A percentile compares a stretch with the other conserved stretches of the same genome.
These are phyloP conservation scores for Nasonia giraulti DNA, from an alignment of 1,140 invertebrate genomes.

Conservation along the genomic window DNA sequence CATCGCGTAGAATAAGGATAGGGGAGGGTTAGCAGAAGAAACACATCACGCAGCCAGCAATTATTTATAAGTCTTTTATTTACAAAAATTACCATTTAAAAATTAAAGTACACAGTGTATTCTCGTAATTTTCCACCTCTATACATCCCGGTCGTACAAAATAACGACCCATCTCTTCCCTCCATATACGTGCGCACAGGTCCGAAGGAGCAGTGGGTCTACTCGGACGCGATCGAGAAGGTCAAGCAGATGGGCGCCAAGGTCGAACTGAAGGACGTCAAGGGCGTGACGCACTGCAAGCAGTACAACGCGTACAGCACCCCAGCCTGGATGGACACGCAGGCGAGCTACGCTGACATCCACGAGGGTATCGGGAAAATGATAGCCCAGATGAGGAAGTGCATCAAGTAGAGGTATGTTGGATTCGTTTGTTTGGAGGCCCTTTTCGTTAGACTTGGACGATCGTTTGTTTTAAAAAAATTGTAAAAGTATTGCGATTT, in stretches of 20 bases:
- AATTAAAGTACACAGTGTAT: slow-evolving; percentile 14
- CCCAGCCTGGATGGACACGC: slow-evolving; percentile 78
- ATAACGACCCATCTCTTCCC: background rate
- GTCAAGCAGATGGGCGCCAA: slow-evolving; percentile 75
- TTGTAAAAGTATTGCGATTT: too few species aligned
- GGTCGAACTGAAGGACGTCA: slow-evolving; percentile 70
- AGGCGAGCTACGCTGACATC: slow-evolving; percentile 71
- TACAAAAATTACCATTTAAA: slow-evolving; percentile 51
- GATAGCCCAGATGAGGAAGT: slow-evolving; percentile 60
- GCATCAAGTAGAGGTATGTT: slow-evolving; percentile 36
- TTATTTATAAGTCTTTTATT: slow-evolving; percentile 50
- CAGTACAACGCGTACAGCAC: slow-evolving; percentile 77
- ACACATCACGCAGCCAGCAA: background rate
- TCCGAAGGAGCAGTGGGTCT: slow-evolving; percentile 75
- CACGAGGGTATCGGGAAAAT: slow-evolving; percentile 77
- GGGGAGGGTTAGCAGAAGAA: background rate
- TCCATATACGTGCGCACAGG: slow-evolving; percentile 56
- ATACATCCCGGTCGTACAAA: background rate
- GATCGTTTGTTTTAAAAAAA: too few species aligned
- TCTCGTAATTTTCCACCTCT: slow-evolving; percentile 35
- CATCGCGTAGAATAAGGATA: background rate
- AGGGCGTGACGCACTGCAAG: slow-evolving; percentile 73
- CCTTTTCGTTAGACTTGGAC: too few species aligned
- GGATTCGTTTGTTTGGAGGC: too few species aligned
- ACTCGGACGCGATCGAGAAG: slow-evolving; percentile 75